Percentiles rank a stretch among this genome's conserved stretches.
Evolutionary conservation across 2,888 invertebrate species (phyloP).

Genomic region (Ceratothoa steindachneri): DNA sequence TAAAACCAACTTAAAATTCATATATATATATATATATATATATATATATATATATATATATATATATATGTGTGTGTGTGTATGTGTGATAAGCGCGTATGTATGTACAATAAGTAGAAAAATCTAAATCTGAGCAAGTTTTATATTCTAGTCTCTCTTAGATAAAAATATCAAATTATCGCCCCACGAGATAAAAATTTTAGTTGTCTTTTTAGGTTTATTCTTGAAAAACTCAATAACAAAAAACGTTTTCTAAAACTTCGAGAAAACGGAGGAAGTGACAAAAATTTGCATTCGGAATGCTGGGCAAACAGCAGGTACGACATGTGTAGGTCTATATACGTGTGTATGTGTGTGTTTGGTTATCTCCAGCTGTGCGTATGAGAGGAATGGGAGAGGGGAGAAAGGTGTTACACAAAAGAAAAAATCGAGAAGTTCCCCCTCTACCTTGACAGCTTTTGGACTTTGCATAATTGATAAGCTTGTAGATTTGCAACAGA

Average conservation of each 20-base stretch:
- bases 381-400: too few relatives aligned
- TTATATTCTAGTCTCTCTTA: background rate
- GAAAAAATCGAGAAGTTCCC: background rate
- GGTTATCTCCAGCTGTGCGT: too few relatives aligned
- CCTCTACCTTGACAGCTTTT: background rate
- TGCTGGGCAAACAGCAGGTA: background rate
- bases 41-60: background rate
- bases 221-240: background rate
- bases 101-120: background rate
- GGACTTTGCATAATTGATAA: background rate
- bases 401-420: background rate
- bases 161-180: too few relatives aligned
- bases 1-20: too few relatives aligned
- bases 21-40: too few relatives aligned
- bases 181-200: too few relatives aligned
- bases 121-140: background rate
- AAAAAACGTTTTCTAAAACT: background rate
- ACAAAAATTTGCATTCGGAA: background rate
- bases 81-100: too few relatives aligned
- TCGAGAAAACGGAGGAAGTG: background rate
- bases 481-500: background rate
- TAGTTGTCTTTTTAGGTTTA: background rate
- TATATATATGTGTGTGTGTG: background rate
- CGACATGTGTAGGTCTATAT: background rate
- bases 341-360: too few relatives aligned